These are phyloP conservation scores for Burhinus bistriatus DNA, from an alignment of 2,113 vertebrate genomes.

Conservation along the genomic window DNA sequence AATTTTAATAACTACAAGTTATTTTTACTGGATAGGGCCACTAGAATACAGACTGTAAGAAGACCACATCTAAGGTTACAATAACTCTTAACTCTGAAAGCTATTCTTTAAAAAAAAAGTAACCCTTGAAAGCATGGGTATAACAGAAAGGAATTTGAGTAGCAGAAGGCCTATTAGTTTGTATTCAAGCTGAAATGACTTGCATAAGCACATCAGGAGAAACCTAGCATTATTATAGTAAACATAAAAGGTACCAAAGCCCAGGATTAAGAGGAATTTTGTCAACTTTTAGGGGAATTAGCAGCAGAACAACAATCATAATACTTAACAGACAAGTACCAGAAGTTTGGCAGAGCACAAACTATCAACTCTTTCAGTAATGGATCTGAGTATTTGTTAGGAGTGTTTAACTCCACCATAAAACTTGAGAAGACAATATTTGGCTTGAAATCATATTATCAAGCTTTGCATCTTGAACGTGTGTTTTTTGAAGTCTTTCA, in stretches of 20 bases:
- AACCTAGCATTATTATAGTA: neutral
- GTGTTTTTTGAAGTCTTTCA: neutral
- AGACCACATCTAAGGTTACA: neutral
- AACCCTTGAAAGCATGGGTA: neutral
- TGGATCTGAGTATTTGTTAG: neutral
- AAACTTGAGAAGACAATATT: neutral
- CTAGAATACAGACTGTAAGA: neutral
- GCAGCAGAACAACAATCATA: neutral
- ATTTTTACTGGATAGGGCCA: neutral
- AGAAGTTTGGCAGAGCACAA: neutral
- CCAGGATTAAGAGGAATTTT: neutral
- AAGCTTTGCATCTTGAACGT: neutral
- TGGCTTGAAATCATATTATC: neutral
- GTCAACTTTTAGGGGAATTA: neutral
- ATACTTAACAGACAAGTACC: neutral
- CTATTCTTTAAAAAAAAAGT: neutral
- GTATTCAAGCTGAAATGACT: conserved; percentile 6
- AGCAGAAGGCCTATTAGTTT: neutral
- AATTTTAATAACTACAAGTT: neutral
- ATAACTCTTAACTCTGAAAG: neutral
- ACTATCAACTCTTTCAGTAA: neutral
- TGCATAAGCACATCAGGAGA: neutral
- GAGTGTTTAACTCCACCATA: neutral
- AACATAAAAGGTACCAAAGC: neutral
- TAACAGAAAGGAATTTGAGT: neutral